These are phyloP conservation scores for Turritopsis rubra DNA, from an alignment of 30 jellyfish, hydroid and myxozoan species.

Conservation along the genomic window DNA sequence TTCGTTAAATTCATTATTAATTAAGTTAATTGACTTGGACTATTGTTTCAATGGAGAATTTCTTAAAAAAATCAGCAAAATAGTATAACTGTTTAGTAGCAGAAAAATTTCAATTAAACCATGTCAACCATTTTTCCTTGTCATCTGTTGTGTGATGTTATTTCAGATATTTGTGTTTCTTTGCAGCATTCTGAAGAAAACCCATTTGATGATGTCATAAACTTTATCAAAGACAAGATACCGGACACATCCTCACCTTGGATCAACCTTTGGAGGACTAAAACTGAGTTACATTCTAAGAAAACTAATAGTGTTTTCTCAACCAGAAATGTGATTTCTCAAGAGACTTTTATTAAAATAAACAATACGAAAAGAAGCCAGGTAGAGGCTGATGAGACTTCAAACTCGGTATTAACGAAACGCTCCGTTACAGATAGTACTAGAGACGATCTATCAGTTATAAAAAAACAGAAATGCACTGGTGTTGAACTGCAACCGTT, in stretches of 20 bases:
- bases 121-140: too few relatives aligned
- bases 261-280: conserved; percentile 49
- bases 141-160: background rate
- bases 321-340: background rate
- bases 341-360: too few relatives aligned
- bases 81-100: too few relatives aligned
- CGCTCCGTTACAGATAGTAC: too few relatives aligned
- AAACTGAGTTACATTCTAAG: background rate
- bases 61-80: too few relatives aligned
- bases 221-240: conserved; percentile 50
- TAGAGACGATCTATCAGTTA: too few relatives aligned
- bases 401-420: too few relatives aligned
- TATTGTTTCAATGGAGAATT: too few relatives aligned
- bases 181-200: conserved; percentile 27
- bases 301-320: background rate
- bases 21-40: too few relatives aligned
- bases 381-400: background rate
- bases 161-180: background rate
- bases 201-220: conserved; percentile 56
- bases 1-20: too few relatives aligned
- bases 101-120: too few relatives aligned
- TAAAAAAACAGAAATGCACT: background rate
- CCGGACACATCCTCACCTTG: conserved; percentile 52
- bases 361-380: background rate
- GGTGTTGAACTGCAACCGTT: background rate